Percentiles rank a stretch among this genome's conserved stretches.
phyloP scores from a whole-genome alignment of 2,888 invertebrate genomes.

The Alentia gelatinosa region DNA sequence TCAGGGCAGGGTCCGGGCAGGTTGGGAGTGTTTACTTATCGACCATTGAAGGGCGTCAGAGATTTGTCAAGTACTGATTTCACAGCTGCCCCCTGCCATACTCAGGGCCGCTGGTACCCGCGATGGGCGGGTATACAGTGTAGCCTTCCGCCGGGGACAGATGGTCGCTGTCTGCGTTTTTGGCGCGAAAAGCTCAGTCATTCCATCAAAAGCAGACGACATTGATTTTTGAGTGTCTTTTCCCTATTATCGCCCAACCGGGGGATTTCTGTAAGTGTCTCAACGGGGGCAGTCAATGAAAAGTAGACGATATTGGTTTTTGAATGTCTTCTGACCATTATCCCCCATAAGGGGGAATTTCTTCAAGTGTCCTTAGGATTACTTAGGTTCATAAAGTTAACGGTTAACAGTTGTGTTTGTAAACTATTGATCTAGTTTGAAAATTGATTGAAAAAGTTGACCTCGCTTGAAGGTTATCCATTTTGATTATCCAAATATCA shows the following conservation, averaged over 20 bases:
- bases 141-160: background rate
- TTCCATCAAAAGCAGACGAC: background rate
- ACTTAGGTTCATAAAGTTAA: too few species aligned
- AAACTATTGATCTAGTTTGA: too few species aligned
- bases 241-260: background rate
- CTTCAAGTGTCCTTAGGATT: background rate
- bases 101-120: background rate
- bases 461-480: too few species aligned
- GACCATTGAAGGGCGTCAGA: background rate
- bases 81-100: background rate
- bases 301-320: background rate
- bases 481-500: too few species aligned
- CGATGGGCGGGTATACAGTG: background rate
- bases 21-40: background rate
- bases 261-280: too few species aligned
- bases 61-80: conserved; percentile 16
- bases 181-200: background rate
- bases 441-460: too few species aligned
- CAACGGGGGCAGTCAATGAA: background rate
- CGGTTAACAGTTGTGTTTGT: too few species aligned
- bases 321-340: background rate
- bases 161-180: background rate
- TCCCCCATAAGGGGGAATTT: background rate
- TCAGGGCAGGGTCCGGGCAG: background rate
- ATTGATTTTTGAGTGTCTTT: background rate